Evolutionary conservation across 2,113 vertebrate genomes (phyloP).

Genomic region (Muntiacus reevesi): DNA sequence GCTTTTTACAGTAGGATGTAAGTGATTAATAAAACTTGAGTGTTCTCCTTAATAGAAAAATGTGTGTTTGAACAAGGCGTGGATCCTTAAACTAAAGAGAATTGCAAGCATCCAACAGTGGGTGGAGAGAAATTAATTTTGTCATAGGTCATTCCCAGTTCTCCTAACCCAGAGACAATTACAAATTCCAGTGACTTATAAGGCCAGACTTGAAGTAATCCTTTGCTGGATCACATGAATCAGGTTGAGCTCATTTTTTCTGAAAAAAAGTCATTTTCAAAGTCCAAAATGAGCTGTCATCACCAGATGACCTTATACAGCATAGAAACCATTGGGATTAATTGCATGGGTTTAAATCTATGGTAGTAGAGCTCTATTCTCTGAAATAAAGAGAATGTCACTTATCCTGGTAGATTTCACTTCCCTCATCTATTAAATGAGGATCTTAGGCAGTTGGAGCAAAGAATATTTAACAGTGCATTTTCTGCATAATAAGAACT

Average conservation of each 20-base stretch:
- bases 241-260: slow-evolving; percentile 4
- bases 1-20: not conserved
- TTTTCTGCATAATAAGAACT: not conserved
- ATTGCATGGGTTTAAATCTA: not conserved
- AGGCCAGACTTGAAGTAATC: not conserved
- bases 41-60: not conserved
- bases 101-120: not conserved
- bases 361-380: not conserved
- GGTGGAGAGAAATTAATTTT: slow-evolving; percentile 14
- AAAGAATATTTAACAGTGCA: not conserved
- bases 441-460: not conserved
- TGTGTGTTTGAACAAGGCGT: not conserved
- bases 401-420: not conserved
- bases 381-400: not conserved
- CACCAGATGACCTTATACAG: not conserved
- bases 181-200: not conserved
- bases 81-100: not conserved
- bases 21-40: not conserved
- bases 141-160: slow-evolving; percentile 36
- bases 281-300: not conserved
- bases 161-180: not conserved
- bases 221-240: not conserved
- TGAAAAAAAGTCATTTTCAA: not conserved
- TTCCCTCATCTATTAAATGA: not conserved
- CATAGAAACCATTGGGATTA: not conserved